phyloP scores from a whole-genome alignment of 2,888 invertebrate species.

The Cheilosia vernalis region DNA sequence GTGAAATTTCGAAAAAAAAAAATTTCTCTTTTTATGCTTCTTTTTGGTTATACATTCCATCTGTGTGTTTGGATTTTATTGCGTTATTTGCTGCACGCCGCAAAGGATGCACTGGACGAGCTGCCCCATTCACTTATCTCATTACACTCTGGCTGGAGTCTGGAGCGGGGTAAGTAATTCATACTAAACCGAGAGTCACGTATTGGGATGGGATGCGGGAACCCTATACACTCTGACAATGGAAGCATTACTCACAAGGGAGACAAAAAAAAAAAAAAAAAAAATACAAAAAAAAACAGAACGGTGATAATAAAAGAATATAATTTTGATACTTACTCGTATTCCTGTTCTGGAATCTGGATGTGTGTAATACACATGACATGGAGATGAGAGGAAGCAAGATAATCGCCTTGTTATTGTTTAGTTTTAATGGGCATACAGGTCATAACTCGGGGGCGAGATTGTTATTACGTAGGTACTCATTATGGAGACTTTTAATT shows the following conservation, averaged over 20 bases:
- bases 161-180: slow-evolving; percentile 66
- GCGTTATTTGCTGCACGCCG: slow-evolving; percentile 65
- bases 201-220: slow-evolving; percentile 53
- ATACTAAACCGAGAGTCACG: slow-evolving; percentile 68
- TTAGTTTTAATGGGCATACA: slow-evolving; percentile 53
- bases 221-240: slow-evolving; percentile 39
- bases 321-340: slow-evolving; percentile 46
- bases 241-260: slow-evolving; percentile 34
- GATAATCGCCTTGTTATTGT: slow-evolving; percentile 57
- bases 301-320: slow-evolving; percentile 42
- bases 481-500: slow-evolving; percentile 67
- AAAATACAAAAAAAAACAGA: too few species aligned
- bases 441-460: slow-evolving; percentile 69
- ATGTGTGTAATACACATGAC: slow-evolving; percentile 19
- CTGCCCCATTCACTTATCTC: slow-evolving; percentile 58
- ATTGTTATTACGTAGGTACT: slow-evolving; percentile 63
- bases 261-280: too few species aligned
- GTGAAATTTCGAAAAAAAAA: slow-evolving; percentile 39
- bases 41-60: slow-evolving; percentile 15
- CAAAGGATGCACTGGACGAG: slow-evolving; percentile 51
- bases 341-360: slow-evolving; percentile 41
- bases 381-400: slow-evolving; percentile 55
- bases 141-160: slow-evolving; percentile 37
- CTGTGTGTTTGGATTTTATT: slow-evolving; percentile 60
- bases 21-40: slow-evolving; percentile 55